phyloP scores from a whole-genome alignment of 2,797 vertebrate species.

The Onychomys arenicola region DNA sequence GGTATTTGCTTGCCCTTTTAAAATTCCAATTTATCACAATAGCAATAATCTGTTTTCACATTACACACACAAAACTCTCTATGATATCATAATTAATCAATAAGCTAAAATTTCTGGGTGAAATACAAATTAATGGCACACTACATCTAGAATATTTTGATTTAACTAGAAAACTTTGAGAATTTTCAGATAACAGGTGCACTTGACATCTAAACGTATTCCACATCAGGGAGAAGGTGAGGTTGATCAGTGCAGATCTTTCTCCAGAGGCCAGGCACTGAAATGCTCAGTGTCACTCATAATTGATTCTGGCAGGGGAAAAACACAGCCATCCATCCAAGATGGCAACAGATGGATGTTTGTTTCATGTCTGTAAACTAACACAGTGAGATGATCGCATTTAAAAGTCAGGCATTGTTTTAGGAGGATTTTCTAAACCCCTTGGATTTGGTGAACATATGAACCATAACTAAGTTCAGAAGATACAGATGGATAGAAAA shows the following conservation, averaged over 20 bases:
- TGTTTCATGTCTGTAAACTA: constrained; percentile 24
- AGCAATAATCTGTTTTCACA: neutral
- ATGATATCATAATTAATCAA: neutral
- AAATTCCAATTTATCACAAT: neutral
- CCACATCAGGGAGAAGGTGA: neutral
- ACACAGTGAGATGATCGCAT: constrained; percentile 39
- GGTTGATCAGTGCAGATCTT: neutral
- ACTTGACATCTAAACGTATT: neutral
- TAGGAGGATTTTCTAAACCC: constrained; percentile 42
- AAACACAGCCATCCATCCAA: constrained; percentile 2
- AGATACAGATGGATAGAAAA: neutral
- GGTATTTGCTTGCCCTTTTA: neutral
- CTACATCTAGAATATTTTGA: neutral
- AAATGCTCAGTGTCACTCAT: neutral
- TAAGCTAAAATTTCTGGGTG: neutral
- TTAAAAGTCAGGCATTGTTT: constrained; percentile 62
- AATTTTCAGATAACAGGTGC: neutral
- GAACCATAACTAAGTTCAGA: constrained; percentile 38
- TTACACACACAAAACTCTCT: neutral
- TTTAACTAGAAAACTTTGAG: neutral
- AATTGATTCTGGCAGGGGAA: constrained; percentile 38
- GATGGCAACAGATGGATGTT: constrained; percentile 55
- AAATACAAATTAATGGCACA: neutral
- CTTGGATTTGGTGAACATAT: constrained; percentile 54
- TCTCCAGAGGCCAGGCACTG: accelerated